Base-by-base conservation (phyloP, 2,888 invertebrate species). In the Gerris lacustris region DNA sequence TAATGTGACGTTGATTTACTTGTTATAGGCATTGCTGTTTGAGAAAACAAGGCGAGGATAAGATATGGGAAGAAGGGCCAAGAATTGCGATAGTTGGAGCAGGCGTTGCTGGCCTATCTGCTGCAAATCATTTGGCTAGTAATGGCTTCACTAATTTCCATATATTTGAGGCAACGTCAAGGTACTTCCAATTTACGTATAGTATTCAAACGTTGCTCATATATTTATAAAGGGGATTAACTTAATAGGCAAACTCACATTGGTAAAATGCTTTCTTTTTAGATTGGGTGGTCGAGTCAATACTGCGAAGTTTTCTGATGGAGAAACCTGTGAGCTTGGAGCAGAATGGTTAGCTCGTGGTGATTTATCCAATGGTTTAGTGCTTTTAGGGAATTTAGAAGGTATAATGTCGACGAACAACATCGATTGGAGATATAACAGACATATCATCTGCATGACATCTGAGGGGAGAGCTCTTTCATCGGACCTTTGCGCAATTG, bases 281-380 rank as follows among this genome's bases (percentile, higher is more conserved):
- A 89, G 90, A 76, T 89, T 88, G 73, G 91, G 91, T 45, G 91
- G 91, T 69, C 83, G 91, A 73, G 88, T 91, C 66, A 89, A 89
- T 79, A 89, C 90, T 0, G 88, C 89, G 79, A 88, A 88, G 86
- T 90, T 90, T 77, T 85, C 87, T 0, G 86, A 88, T 18, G 89
- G 89, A 45, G 91, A 91, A 80, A 31, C 31, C 9, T n/a, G 17
- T 18, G 64, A 64, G 9, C 84, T 91, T 84, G 91, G 91, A 1
- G 88, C 90, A 0, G 87, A 88, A 75, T 87, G 86, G 84, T 88
- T 91, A 74, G 84, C 85, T 75, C 88, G 89, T 45, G 88, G 88
- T 67, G 87, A 88, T 77, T 82, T 87, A 55, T 86, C 88, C 6
- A 88, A 90, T 78, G 86, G 90, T 0, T 84, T 88, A 31, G 90